phyloP scores from a whole-genome alignment of 2,888 invertebrate genomes.

The Leptinotarsa rubiginosa region DNA sequence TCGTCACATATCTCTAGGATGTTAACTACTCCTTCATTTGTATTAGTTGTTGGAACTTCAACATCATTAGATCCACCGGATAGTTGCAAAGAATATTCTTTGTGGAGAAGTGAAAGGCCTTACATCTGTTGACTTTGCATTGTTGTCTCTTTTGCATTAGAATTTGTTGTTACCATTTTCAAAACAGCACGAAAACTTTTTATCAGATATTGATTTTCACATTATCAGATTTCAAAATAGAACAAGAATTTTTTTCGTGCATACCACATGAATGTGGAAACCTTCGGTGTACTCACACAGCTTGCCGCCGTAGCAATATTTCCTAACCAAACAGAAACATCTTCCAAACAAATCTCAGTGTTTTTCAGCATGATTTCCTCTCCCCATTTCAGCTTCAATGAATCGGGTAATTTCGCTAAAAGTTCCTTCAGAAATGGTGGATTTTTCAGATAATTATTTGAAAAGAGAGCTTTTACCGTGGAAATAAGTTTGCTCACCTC shows the following conservation, averaged over 20 bases:
- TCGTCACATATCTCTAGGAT: too few species aligned
- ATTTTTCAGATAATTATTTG: background rate
- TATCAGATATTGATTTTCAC: background rate
- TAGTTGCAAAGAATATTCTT: too few species aligned
- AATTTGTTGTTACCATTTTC: too few species aligned
- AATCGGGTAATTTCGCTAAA: slow-evolving; percentile 6
- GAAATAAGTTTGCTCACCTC: background rate
- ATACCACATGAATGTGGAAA: background rate
- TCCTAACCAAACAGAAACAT: background rate
- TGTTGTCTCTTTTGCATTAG: too few species aligned
- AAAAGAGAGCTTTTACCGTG: too few species aligned
- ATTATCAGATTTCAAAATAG: background rate
- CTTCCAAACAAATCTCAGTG: background rate
- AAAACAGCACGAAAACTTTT: too few species aligned
- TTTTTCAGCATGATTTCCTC: background rate
- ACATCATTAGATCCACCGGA: background rate
- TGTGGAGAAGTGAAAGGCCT: background rate
- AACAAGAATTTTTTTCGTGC: background rate
- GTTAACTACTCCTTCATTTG: too few species aligned
- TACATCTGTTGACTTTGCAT: slow-evolving; percentile 5
- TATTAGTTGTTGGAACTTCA: background rate
- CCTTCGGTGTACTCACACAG: background rate
- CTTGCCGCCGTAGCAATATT: background rate
- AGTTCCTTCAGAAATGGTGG: slow-evolving; percentile 6
- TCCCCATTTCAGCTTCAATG: background rate